Percentiles rank a stretch among this genome's conserved stretches.
These are phyloP conservation scores for Melipona bicolor DNA, from an alignment of 2,888 invertebrate genomes.

Conservation along the genomic window DNA sequence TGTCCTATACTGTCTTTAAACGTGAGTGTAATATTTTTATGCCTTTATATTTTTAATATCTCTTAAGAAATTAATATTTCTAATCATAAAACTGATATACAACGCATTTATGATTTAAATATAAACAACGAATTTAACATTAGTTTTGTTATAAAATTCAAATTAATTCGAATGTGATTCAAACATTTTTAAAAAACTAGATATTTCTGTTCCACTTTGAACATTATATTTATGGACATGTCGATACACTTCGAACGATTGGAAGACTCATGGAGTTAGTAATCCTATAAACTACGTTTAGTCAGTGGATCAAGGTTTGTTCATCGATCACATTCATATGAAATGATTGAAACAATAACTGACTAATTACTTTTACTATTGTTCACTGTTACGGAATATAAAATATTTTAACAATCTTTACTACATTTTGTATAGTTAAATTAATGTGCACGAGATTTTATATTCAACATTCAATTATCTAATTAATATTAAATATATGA, in stretches of 20 bases:
- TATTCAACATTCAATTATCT: background rate
- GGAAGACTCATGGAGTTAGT: slow-evolving; percentile 66
- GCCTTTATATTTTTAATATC: too few species aligned
- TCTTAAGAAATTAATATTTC: too few species aligned
- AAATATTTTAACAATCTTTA: background rate
- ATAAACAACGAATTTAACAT: background rate
- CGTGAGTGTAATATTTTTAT: too few species aligned
- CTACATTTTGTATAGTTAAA: background rate
- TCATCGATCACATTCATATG: slow-evolving; percentile 60
- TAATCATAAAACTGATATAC: background rate
- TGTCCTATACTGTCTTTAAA: too few species aligned
- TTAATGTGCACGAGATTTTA: background rate
- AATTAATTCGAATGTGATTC: background rate
- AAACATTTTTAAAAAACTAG: background rate
- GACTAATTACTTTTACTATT: background rate
- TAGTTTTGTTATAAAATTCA: background rate
- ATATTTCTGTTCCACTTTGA: background rate
- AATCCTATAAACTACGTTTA: slow-evolving; percentile 71
- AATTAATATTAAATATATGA: background rate
- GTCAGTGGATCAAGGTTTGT: slow-evolving; percentile 64
- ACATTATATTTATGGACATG: slow-evolving; percentile 1
- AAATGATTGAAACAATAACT: slow-evolving; percentile 33
- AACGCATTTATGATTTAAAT: background rate
- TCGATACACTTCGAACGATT: slow-evolving; percentile 46
- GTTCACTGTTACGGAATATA: background rate